Percentiles rank a stretch among this genome's conserved stretches.
Evolutionary conservation across 2,888 invertebrate species (phyloP).

Genomic region (Crepidodera aurea): DNA sequence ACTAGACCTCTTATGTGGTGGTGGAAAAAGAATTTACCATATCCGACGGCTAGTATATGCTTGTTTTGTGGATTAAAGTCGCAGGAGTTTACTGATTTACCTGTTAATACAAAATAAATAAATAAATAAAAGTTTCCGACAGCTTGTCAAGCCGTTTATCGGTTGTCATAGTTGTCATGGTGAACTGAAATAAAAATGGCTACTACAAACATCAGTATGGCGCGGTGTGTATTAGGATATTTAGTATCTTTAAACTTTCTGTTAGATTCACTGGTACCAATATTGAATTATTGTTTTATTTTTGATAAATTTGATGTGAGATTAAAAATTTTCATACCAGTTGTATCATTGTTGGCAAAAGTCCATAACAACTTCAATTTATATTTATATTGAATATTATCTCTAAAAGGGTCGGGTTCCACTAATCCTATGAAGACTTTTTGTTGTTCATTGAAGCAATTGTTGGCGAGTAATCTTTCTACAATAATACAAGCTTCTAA

Average conservation of each 20-base stretch:
- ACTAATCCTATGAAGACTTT: slow-evolving; percentile 74
- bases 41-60: slow-evolving; percentile 78
- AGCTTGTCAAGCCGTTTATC: neutral
- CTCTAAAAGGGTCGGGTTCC: slow-evolving; percentile 67
- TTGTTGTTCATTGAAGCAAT: slow-evolving; percentile 72
- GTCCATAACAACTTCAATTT: slow-evolving; percentile 74
- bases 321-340: slow-evolving; percentile 44
- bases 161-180: neutral
- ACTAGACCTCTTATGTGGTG: slow-evolving; percentile 70
- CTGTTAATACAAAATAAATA: slow-evolving; percentile 43
- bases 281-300: neutral
- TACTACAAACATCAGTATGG: too few relatives aligned
- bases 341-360: slow-evolving; percentile 65
- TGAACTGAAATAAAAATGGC: too few relatives aligned
- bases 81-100: slow-evolving; percentile 69
- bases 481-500: slow-evolving; percentile 71
- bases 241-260: too few relatives aligned
- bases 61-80: slow-evolving; percentile 74
- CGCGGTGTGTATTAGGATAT: too few relatives aligned
- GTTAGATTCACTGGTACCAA: neutral
- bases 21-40: slow-evolving; percentile 72
- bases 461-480: slow-evolving; percentile 77
- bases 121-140: too few relatives aligned
- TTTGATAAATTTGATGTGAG: too few relatives aligned
- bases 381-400: slow-evolving; percentile 73